phyloP scores from a whole-genome alignment of 2,888 invertebrate species.

The Pyrocoelia pectoralis region DNA sequence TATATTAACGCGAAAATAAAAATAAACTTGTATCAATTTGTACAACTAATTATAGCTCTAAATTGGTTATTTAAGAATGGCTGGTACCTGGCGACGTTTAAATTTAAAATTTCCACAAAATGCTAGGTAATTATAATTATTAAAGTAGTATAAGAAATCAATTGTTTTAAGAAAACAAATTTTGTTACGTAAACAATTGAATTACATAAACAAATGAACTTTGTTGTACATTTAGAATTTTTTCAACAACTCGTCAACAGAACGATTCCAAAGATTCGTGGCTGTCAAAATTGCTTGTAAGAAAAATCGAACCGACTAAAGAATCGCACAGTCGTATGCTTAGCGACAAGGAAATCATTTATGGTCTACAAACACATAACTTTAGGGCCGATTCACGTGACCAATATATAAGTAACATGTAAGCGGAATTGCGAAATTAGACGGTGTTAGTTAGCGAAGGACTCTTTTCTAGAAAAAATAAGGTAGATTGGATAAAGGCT shows the following conservation, averaged over 20 bases:
- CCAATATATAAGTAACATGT: slow-evolving; percentile 91
- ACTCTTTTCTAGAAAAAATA: slow-evolving; percentile 70
- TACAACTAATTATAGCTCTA: neutral
- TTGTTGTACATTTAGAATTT: slow-evolving; percentile 43
- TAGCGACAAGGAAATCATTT: slow-evolving; percentile 95
- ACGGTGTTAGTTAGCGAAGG: neutral
- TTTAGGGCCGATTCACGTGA: slow-evolving; percentile 89
- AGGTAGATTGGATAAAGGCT: slow-evolving; percentile 78
- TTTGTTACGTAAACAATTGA: neutral
- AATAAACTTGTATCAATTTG: neutral
- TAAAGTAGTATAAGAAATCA: too few species aligned
- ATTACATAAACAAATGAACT: slow-evolving; percentile 3
- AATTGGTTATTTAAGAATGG: slow-evolving; percentile 44
- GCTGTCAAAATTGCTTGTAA: slow-evolving; percentile 87
- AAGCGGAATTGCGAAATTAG: slow-evolving; percentile 58
- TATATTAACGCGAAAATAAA: too few species aligned
- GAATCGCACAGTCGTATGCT: slow-evolving; percentile 97
- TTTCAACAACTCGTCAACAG: slow-evolving; percentile 56
- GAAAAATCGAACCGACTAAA: slow-evolving; percentile 92
- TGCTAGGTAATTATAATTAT: slow-evolving; percentile 47
- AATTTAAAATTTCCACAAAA: slow-evolving; percentile 48
- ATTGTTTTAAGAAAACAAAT: neutral
- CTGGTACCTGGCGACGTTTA: slow-evolving; percentile 49
- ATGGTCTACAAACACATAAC: slow-evolving; percentile 94
- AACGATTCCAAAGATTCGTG: slow-evolving; percentile 72